Base-by-base conservation (phyloP, 2,113 vertebrate genomes). In the Athene cunicularia region DNA sequence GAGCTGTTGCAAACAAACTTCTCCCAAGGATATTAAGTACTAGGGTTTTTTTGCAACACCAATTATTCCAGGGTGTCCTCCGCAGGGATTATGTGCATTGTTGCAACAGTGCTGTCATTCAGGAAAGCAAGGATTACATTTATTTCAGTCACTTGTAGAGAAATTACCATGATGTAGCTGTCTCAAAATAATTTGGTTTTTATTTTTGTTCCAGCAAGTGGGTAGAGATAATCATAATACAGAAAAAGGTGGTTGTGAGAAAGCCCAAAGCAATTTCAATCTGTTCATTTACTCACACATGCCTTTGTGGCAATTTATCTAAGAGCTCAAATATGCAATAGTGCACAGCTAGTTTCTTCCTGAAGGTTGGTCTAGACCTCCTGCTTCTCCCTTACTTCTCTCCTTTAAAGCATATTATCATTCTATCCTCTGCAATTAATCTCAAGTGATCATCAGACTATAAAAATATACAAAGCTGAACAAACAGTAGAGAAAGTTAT, bases 381-480 rank as follows among this genome's bases (percentile, higher is more conserved):
- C 50, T 82, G 53, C n/a, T 80, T 88, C 64, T 88, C 75, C 41
- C 45, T 73, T 72, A 26, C 3, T 82, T 91, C 88, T 88, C 75
- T 74, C n/a, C 32, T 97, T 86, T 92, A 90, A 83, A 55, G 74
- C 72, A 75, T 52, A 86, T 77, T 80, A 84, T 83, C 75, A 73
- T 91, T 90, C 80, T 70, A 74, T 95, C 86, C 64, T 93, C 76
- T 92, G 64, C 47, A 90, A 94, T 95, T 90, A 95, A 92, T 84
- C 55, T 95, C 80, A 71, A 86, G 60, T 88, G 55, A 86, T 66
- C 95, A 97, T 92, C 94, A 93, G 90, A 89, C 88, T 74, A 95
- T 93, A 92, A 93, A 90, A 94, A 91, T 43, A 96, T 35, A 90
- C 72, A 93, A 86, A 88, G 68, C 76, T 81, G 39, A 94, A 90